A percentile compares a stretch with the other conserved stretches of the same genome.
These are phyloP conservation scores for Arizona elegans DNA, from an alignment of 2,113 vertebrate genomes.

Conservation along the genomic window DNA sequence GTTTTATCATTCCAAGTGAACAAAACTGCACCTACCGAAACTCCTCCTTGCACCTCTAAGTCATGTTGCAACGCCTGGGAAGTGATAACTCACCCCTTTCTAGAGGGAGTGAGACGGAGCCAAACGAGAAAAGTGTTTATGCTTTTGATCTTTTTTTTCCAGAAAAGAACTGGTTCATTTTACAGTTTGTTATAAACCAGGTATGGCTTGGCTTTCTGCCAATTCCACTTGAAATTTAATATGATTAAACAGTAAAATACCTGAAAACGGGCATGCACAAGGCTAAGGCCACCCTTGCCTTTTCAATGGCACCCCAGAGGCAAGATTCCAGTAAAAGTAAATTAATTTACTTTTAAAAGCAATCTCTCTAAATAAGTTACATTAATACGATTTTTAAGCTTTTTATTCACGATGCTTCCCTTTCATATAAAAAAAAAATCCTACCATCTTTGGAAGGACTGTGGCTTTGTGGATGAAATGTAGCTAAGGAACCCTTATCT, in stretches of 20 bases:
- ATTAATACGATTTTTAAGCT: background rate
- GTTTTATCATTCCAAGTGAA: background rate
- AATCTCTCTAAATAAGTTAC: background rate
- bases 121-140: background rate
- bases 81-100: background rate
- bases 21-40: background rate
- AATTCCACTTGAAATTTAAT: background rate
- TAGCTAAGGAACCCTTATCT: background rate
- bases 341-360: background rate
- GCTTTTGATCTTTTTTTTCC: background rate
- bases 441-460: background rate
- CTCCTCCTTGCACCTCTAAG: background rate
- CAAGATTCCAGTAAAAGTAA: background rate
- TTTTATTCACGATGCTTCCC: background rate
- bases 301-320: background rate
- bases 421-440: background rate
- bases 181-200: background rate
- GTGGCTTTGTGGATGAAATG: background rate
- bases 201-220: too few relatives aligned
- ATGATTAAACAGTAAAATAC: background rate
- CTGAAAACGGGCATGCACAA: background rate
- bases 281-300: background rate
- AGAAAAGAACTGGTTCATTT: background rate
- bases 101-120: background rate
- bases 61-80: background rate